Evolutionary conservation across 2,113 vertebrate species (phyloP).

Genomic region (Esox niger): DNA sequence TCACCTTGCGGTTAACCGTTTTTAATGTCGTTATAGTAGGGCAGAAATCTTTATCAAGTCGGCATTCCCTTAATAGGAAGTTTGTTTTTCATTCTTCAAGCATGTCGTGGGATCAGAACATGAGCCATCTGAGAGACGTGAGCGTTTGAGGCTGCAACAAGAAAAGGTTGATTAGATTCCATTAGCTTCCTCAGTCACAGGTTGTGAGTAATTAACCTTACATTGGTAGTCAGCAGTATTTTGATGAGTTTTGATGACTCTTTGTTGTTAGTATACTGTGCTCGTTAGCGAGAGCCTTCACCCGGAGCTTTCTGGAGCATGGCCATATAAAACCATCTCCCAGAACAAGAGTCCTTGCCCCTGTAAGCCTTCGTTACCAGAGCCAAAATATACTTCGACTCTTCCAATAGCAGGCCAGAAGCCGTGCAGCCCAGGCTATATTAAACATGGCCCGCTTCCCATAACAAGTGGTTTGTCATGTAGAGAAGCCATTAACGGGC

Average conservation of each 20-base stretch:
- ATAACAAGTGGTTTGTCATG: slow-evolving; percentile 13
- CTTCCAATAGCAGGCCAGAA: slow-evolving; percentile 16
- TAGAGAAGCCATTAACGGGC: slow-evolving; percentile 8
- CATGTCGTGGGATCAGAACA: slow-evolving; percentile 36
- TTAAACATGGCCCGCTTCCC: slow-evolving; percentile 7
- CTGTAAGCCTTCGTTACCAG: not conserved
- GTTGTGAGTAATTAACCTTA: not conserved
- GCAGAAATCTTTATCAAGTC: slow-evolving; percentile 39
- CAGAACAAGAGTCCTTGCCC: not conserved
- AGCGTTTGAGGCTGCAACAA: not conserved
- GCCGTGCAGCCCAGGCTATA: not conserved
- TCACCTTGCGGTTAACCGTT: slow-evolving; percentile 14
- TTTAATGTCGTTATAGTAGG: slow-evolving; percentile 44
- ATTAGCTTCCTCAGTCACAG: not conserved
- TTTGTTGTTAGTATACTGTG: slow-evolving; percentile 1
- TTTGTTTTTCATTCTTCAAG: slow-evolving; percentile 45
- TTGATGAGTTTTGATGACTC: slow-evolving; percentile 24
- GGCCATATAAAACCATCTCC: slow-evolving; percentile 12
- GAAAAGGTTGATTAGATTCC: too few species aligned
- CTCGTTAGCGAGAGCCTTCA: slow-evolving; percentile 25
- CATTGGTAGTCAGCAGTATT: slow-evolving; percentile 28
- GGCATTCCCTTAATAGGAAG: slow-evolving; percentile 39
- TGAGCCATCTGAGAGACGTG: slow-evolving; percentile 24
- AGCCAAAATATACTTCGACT: slow-evolving; percentile 11
- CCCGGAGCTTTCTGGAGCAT: not conserved